Evolutionary conservation across 2,888 invertebrate species (phyloP).

Genomic region (Taenaris catops): DNA sequence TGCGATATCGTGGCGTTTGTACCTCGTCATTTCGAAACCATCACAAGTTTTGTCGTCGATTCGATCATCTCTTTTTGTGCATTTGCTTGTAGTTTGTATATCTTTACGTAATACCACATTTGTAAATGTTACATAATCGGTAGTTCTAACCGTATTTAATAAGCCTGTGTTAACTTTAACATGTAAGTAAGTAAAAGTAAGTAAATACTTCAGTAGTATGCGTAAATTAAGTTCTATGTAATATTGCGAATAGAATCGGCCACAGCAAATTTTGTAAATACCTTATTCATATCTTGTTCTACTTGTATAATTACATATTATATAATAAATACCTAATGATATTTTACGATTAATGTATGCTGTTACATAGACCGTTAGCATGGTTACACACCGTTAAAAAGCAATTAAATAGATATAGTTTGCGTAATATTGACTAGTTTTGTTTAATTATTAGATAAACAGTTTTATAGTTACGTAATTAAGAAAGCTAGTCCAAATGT

Average conservation of each 20-base stretch:
- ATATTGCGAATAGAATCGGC: slow-evolving; percentile 28
- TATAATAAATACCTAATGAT: slow-evolving; percentile 23
- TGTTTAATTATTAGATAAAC: slow-evolving; percentile 70
- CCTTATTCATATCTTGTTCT: slow-evolving; percentile 26
- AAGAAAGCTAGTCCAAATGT: slow-evolving; percentile 78
- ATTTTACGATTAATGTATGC: slow-evolving; percentile 23
- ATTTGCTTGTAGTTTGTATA: slow-evolving; percentile 67
- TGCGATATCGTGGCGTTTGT: slow-evolving; percentile 31
- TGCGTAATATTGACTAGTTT: slow-evolving; percentile 67
- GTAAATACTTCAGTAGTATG: slow-evolving; percentile 13
- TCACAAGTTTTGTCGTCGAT: slow-evolving; percentile 50
- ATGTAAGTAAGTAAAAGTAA: slow-evolving; percentile 28
- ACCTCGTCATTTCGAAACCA: slow-evolving; percentile 38
- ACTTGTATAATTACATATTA: slow-evolving; percentile 21
- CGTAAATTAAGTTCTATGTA: slow-evolving; percentile 27
- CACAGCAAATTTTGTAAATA: slow-evolving; percentile 33
- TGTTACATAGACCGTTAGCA: slow-evolving; percentile 21
- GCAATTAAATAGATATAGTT: slow-evolving; percentile 40
- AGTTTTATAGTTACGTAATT: slow-evolving; percentile 62
- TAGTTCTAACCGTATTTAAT: slow-evolving; percentile 25
- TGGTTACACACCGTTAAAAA: slow-evolving; percentile 34
- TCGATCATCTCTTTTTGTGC: slow-evolving; percentile 67
- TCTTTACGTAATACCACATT: slow-evolving; percentile 25
- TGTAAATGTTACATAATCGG: slow-evolving; percentile 19
- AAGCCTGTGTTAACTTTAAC: slow-evolving; percentile 27